Conservation (phyloP, 35 echinoderm and acorn worm genomes). For the Patiria miniata region DNA sequence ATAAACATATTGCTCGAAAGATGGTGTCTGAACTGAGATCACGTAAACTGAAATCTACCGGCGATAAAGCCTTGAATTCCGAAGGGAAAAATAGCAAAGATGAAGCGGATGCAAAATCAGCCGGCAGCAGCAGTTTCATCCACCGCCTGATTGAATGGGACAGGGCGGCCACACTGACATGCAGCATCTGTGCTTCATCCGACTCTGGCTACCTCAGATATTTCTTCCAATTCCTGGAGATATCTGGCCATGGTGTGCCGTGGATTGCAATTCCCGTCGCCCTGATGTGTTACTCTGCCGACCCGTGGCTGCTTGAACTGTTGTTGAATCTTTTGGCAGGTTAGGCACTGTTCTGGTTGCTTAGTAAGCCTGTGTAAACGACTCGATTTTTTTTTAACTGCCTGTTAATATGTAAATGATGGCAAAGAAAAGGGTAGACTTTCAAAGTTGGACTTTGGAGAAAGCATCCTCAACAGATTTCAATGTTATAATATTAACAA, state of each 20-base stretch:
- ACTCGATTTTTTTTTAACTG: too few relatives aligned
- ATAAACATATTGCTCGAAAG: background rate
- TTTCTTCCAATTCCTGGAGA: constrained; percentile 64
- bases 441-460: too few relatives aligned
- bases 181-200: constrained; percentile 60
- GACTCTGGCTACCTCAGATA: constrained; percentile 55
- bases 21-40: constrained; percentile 6
- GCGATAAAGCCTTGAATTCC: background rate
- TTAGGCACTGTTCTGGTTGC: too few relatives aligned
- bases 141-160: constrained; percentile 37
- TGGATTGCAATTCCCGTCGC: constrained; percentile 61
- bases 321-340: constrained; percentile 70
- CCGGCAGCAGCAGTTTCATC: background rate
- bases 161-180: constrained; percentile 30
- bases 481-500: too few relatives aligned
- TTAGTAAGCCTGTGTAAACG: too few relatives aligned
- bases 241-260: constrained; percentile 76
- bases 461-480: too few relatives aligned
- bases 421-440: too few relatives aligned
- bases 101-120: background rate
- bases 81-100: background rate
- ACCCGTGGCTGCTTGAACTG: constrained; percentile 33
- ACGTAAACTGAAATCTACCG: background rate
- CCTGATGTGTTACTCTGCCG: constrained; percentile 32
- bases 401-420: too few relatives aligned